Evolutionary conservation across 2,888 invertebrate species (phyloP).

Genomic region (Amphipoea lucens): DNA sequence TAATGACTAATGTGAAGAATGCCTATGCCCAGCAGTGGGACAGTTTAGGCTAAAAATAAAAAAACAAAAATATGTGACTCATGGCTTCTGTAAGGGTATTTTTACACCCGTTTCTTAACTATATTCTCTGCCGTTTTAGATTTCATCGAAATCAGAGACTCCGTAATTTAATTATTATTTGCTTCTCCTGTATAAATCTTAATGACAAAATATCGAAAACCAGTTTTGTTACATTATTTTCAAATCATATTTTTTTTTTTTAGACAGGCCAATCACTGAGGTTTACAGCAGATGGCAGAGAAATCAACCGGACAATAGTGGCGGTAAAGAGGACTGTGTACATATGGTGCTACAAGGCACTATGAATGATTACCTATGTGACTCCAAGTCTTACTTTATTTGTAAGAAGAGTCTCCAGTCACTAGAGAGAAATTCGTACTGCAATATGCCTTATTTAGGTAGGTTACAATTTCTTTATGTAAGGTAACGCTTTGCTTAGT

Average conservation of each 20-base stretch:
- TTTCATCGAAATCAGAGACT: background rate
- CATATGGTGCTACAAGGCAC: background rate
- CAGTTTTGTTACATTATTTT: background rate
- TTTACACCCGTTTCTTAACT: background rate
- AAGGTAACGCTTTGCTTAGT: background rate
- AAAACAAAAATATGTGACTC: too few species aligned
- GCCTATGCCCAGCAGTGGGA: too few species aligned
- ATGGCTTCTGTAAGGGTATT: background rate
- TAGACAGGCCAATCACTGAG: constrained; percentile 22
- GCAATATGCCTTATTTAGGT: constrained; percentile 1
- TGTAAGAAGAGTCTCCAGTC: background rate
- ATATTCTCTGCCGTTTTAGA: background rate
- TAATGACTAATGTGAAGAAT: too few species aligned
- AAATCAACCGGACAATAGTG: background rate
- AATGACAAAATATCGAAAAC: background rate
- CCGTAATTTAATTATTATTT: background rate
- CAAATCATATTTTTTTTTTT: background rate
- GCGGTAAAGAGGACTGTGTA: background rate
- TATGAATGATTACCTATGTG: background rate
- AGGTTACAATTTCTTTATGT: background rate
- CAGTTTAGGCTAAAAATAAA: too few species aligned
- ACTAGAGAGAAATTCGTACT: background rate
- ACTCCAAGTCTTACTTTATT: background rate
- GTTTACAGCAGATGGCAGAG: constrained; percentile 22
- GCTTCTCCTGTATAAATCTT: background rate